A percentile compares a stretch with the other conserved stretches of the same genome.
Conservation (phyloP, 1,140 invertebrate genomes). For the Onthophagus taurus region DNA sequence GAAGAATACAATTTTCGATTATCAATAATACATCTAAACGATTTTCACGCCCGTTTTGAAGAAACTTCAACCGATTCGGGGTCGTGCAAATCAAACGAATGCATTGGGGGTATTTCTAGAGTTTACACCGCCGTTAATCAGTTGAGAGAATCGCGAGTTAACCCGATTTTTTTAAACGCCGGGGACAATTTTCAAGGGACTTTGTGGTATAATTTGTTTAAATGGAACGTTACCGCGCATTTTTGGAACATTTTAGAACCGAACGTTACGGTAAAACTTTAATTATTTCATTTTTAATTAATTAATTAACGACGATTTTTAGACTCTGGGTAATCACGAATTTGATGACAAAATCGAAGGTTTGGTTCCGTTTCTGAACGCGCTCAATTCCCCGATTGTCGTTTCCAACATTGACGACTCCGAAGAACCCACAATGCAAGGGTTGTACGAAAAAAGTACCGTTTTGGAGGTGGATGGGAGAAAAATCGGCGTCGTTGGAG, state of each 20-base stretch:
- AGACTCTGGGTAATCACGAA: constrained; percentile 80
- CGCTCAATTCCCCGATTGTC: constrained; percentile 52
- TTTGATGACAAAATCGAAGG: constrained; percentile 64
- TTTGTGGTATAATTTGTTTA: constrained; percentile 68
- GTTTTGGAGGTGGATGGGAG: constrained; percentile 44
- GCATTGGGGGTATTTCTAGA: constrained; percentile 65
- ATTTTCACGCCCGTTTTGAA: constrained; percentile 50
- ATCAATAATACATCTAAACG: constrained; percentile 6
- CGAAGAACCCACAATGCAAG: constrained; percentile 52
- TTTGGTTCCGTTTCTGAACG: constrained; percentile 57
- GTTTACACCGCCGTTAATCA: constrained; percentile 48
- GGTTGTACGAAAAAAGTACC: constrained; percentile 47
- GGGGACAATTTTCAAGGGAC: constrained; percentile 82
- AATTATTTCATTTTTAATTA: too few relatives aligned
- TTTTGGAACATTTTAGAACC: constrained; percentile 71
- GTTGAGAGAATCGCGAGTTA: constrained; percentile 42
- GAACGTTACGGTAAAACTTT: constrained; percentile 72
- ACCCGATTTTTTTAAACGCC: constrained; percentile 65
- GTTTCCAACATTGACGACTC: constrained; percentile 64
- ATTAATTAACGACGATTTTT: constrained; percentile 15
- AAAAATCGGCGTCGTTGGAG: constrained; percentile 72
- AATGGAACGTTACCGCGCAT: constrained; percentile 61
- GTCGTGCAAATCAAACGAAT: constrained; percentile 46
- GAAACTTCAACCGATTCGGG: constrained; percentile 51
- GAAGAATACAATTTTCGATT: not conserved